Evolutionary conservation across 2,797 vertebrate genomes (phyloP), one percentile per base, ranked within the genome.

Genomic region (Eulemur albifrons): DNA sequence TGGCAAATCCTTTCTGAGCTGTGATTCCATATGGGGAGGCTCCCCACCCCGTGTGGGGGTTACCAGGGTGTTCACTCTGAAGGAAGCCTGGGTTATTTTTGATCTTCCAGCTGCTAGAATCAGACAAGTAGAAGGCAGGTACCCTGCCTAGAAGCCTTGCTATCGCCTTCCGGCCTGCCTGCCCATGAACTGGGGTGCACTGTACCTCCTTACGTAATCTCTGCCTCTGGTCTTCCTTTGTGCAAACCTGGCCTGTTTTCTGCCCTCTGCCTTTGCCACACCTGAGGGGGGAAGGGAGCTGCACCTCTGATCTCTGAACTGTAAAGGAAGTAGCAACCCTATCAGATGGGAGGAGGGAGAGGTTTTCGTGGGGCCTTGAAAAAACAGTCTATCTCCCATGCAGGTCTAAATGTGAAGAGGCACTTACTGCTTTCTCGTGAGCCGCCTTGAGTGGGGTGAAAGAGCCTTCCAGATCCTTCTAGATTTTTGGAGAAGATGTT

Each of bases 281-380:
- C 85, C 95, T 96, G 59, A 59, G 96, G 97, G 97, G 97, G 97
- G 23, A 90, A 93, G 98, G 96, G 94, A 69, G 91, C 95, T 67
- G 65, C 80, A 96, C 95, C 79, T 69, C 95, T 96, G 97, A 97
- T 96, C 96, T 95, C 95, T 32, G 2, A 84, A 48, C 54, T 40
- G 84, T 82, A 97, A 95, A 98, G 98, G 98, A 99, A 98, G 98
- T 97, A 90, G 88, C 90, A 98, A 77, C 97, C 93, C 96, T 92
- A 97, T 98, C 97, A 98, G 96, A 98, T 97, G 95, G 95, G 95
- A 97, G 95, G 96, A 97, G 97, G 94, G 59, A 95, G 94, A 61
- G 30, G 65, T 61, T 43, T 52, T 69, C 69, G 50, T 87, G 96
- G 88, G 96, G 97, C 91, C 97, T 91, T 97, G 97, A 96, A 96